Base-by-base conservation (phyloP, 1,140 invertebrate species). In the Diplogasteroides magnus region DNA sequence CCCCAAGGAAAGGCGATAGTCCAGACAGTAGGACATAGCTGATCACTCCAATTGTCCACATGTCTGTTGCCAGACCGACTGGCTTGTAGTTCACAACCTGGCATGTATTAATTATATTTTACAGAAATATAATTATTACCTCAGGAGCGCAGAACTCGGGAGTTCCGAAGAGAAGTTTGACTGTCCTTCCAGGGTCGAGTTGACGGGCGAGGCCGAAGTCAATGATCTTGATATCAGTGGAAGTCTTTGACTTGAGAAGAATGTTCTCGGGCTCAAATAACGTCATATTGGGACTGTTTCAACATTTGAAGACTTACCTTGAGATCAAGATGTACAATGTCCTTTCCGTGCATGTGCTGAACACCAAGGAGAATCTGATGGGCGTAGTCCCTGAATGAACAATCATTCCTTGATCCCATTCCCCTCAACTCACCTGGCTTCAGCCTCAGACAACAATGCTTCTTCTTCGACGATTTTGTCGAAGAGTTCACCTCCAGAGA, bases 61-160 rank as follows among this genome's bases (percentile, higher is more conserved):
- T 94, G 80, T 98, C 94, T 0, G 94, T 97, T 3, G 90, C 90
- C 82, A 90, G 94, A 59, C 91, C 90, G 76, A 98, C 94, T 83
- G 91, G 89, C 82, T 98, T 94, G 84, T 96, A 98, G 85, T 97
- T 97, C 0, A 98, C 92, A 6, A 98, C 93, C 37, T 48, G 37
- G 37, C 6, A 48, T 11, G 37, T 6, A 11, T 48, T 48, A 11
- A 11, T 48, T 6, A 48, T 48, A 48, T 48, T 11, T 48, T 48
- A 11, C 37, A 19, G 6, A 48, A 48, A 48, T 48, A 48, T 48
- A 19, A 48, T 48, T 48, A 48, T 11, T 48, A 48, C 37, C 88
- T 98, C 95, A 0, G 95, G 95, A 0, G 94, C 94, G 11, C 97
- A 93, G 84, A 98, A 98, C 85, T 98, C 95, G 0, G 94, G 93